A percentile compares a stretch with the other conserved stretches of the same genome.
phyloP scores from a whole-genome alignment of 2,797 vertebrate genomes.

The Myotis findleyi region DNA sequence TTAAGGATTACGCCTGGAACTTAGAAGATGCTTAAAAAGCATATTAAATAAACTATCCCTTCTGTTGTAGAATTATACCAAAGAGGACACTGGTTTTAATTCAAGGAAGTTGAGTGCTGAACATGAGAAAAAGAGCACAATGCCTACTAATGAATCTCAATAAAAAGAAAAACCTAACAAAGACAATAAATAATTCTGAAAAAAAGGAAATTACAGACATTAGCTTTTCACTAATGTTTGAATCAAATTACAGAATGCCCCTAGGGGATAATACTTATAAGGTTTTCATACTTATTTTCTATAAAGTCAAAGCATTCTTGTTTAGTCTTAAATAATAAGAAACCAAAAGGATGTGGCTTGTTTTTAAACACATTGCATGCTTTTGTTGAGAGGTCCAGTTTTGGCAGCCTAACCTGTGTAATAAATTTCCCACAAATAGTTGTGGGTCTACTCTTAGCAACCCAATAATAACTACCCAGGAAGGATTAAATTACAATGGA shows the following conservation, averaged over 20 bases:
- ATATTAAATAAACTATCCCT: neutral
- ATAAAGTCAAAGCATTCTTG: constrained; percentile 20
- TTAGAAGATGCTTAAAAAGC: neutral
- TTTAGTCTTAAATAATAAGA: constrained; percentile 59
- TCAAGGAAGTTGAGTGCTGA: neutral
- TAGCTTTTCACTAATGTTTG: constrained; percentile 5
- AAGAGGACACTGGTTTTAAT: neutral
- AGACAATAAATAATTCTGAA: neutral
- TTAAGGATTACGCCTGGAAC: neutral
- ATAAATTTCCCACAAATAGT: constrained; percentile 51
- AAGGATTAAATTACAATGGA: constrained; percentile 31
- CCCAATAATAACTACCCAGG: neutral
- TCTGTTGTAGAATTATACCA: neutral
- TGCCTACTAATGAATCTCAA: constrained; percentile 13
- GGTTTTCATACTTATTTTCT: constrained; percentile 57
- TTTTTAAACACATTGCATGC: constrained; percentile 50
- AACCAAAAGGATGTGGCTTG: constrained; percentile 45
- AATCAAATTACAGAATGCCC: constrained; percentile 34
- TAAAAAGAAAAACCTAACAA: neutral
- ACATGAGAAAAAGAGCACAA: neutral
- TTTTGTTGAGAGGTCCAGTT: constrained; percentile 51
- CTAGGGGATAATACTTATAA: neutral
- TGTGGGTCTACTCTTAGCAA: constrained; percentile 11
- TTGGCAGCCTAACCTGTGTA: constrained; percentile 4
- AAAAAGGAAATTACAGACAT: neutral